phyloP scores from a whole-genome alignment of 2,113 vertebrate genomes.

The Podilymbus podiceps region DNA sequence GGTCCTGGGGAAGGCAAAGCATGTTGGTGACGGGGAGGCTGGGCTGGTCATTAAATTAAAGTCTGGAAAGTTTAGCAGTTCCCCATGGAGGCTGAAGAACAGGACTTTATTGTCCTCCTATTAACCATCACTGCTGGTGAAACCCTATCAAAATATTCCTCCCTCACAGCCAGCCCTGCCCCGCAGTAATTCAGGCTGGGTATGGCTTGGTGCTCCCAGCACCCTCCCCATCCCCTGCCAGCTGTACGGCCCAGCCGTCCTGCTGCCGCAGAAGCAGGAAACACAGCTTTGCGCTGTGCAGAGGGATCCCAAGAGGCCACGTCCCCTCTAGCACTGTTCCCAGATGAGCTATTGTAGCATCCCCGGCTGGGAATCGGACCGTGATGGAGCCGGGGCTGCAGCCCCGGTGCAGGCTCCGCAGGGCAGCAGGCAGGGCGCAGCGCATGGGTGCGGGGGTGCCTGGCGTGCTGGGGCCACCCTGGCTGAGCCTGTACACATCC shows the following conservation, averaged over 20 bases:
- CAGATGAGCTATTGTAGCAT: not conserved
- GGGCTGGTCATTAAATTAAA: not conserved
- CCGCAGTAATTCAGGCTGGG: not conserved
- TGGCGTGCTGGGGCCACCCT: fast-evolving
- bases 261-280: not conserved
- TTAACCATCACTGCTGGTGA: not conserved
- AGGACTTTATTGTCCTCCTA: not conserved
- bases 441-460: not conserved
- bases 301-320: not conserved
- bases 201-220: not conserved
- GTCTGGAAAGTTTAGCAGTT: not conserved
- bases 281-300: fast-evolving
- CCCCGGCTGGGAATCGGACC: not conserved
- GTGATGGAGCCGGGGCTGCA: not conserved
- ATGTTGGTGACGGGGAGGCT: not conserved
- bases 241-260: not conserved
- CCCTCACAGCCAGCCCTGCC: not conserved
- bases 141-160: not conserved
- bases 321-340: not conserved
- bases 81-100: not conserved
- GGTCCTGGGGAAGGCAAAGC: not conserved
- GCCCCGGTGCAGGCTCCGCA: not conserved
- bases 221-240: not conserved
- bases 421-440: not conserved
- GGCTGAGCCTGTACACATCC: fast-evolving